Evolutionary conservation across 1,140 invertebrate species (phyloP), one percentile per base, ranked within the genome.

Genomic region (Aphis craccivora): DNA sequence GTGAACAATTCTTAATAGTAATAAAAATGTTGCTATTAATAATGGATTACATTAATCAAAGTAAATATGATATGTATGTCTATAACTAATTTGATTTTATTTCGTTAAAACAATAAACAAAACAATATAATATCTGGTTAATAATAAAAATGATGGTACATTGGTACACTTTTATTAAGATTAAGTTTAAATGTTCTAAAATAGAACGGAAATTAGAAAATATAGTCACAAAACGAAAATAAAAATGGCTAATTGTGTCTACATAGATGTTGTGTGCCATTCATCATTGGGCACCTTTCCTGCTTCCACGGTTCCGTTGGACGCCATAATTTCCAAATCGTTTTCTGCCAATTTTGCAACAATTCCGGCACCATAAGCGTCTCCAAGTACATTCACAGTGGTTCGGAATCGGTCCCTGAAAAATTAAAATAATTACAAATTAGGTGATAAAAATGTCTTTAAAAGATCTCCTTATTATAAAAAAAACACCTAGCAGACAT

Each of bases 371-470:
- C 98, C 98, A 76, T 98, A 96, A 35, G 97, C 97, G 95, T 99
- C 98, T 11, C 98, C 98, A 92, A 98, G 95, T 2, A 99, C 98
- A 95, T 99, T 99, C 37, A 98, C 97, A 53, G 97, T 97, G 83
- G 98, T 99, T 93, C 98, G 96, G 95, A 98, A 97, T 93, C 98
- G 97, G 95, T 98, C 98, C 94, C 98, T 98, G 95, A 18, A 35
- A 96, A 96, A 94, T 81, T 94, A 93, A 37, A 94, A n/a, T 30
- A 67, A 55, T n/a, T 14, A 67, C 30, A 67, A 67, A 67, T 67
- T 67, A 67, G 11, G 30, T 6, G 30, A n/a, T 67, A 67, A n/a
- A n/a, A 67, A 67, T 67, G n/a, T 4, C 0, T 5, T 40, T 40
- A 40, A 40, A 40, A n/a, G 60, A 67, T 14, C 30, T 45, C 9